A percentile compares a stretch with the other conserved stretches of the same genome.
phyloP scores from a whole-genome alignment of 2,888 invertebrate species.

The Zaprionus obscuricornis region DNA sequence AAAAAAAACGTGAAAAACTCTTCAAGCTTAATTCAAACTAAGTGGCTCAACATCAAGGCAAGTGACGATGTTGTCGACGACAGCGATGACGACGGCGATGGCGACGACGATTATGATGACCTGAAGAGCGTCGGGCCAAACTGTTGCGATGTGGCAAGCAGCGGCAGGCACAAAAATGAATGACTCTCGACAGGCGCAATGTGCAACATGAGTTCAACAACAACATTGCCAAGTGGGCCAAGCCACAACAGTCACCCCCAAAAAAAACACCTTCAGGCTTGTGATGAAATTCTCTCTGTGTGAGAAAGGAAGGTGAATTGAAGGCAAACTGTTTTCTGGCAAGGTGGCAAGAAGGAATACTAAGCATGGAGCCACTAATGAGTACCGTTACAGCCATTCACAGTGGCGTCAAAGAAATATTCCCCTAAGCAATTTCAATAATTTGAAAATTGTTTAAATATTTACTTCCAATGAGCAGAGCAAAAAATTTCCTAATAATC shows the following conservation, averaged over 20 bases:
- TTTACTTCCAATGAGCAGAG: too few relatives aligned
- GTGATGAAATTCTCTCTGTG: too few relatives aligned
- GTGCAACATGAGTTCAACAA: slow-evolving; percentile 61
- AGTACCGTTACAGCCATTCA: slow-evolving; percentile 28
- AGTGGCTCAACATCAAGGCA: slow-evolving; percentile 70
- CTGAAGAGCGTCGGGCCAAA: slow-evolving; percentile 47
- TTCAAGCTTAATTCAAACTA: slow-evolving; percentile 59
- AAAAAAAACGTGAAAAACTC: slow-evolving; percentile 46
- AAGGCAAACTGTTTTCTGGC: too few relatives aligned
- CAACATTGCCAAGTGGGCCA: slow-evolving; percentile 28
- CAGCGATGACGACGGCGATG: slow-evolving; percentile 1
- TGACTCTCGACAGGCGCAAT: slow-evolving; percentile 72
- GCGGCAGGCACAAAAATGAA: slow-evolving; percentile 50
- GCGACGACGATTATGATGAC: slow-evolving; percentile 44
- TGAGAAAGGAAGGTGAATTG: too few relatives aligned
- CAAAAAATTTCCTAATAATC: too few relatives aligned
- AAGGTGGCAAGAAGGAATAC: not conserved
- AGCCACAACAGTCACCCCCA: slow-evolving; percentile 31
- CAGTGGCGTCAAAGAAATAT: slow-evolving; percentile 23
- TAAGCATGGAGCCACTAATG: slow-evolving; percentile 37
- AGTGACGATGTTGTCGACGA: slow-evolving; percentile 54
- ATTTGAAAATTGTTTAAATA: too few relatives aligned
- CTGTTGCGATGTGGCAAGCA: not conserved
- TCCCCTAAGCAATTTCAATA: not conserved
- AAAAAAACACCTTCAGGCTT: slow-evolving; percentile 19